Base-by-base conservation (phyloP, 2,797 vertebrate genomes). In the Tapera naevia region DNA sequence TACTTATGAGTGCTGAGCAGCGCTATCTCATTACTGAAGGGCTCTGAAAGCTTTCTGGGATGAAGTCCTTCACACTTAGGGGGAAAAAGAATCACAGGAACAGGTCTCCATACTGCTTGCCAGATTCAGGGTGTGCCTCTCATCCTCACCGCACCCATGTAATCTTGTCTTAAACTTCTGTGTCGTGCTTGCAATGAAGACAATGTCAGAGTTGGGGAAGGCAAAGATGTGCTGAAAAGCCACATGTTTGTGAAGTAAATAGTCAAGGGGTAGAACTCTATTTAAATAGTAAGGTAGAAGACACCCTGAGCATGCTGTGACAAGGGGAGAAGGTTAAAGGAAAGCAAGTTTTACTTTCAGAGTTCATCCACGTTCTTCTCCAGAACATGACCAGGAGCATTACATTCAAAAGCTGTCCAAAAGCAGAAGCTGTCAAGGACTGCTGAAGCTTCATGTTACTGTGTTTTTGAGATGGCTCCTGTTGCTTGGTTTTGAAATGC, bases 401-500 rank as follows among this genome's bases (percentile, higher is more conserved):
- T 84, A 17, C 43, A 22, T 71, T 83, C 23, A 2, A 87, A 94
- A 87, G 24, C 60, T 87, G 33, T 89, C 70, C 69, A 94, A 83
- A 93, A 91, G 1, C 75, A 83, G 75, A 80, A 58, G 35, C 54
- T 92, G 89, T 89, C 75, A 90, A 84, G 80, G 83, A 53, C 46
- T 94, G 76, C 76, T 75, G 56, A 91, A 86, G 80, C 22, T 93
- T 93, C 71, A 32, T 0, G 3, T 88, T 92, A 86, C 76, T 54
- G 64, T 27, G 15, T 75, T 93, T 94, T 81, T 93, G 86, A 94
- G 88, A 95, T 90, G 67, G 70, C 80, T 96, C 85, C 76, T 86
- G 61, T 95, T 76, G 58, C 89, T 90, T 37, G 80, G 88, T 88
- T 88, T 95, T 94, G 96, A 95, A 91, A 91, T 61, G 90, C 91